Conservation (phyloP, 2,888 invertebrate genomes). For the Eulithis prunata region DNA sequence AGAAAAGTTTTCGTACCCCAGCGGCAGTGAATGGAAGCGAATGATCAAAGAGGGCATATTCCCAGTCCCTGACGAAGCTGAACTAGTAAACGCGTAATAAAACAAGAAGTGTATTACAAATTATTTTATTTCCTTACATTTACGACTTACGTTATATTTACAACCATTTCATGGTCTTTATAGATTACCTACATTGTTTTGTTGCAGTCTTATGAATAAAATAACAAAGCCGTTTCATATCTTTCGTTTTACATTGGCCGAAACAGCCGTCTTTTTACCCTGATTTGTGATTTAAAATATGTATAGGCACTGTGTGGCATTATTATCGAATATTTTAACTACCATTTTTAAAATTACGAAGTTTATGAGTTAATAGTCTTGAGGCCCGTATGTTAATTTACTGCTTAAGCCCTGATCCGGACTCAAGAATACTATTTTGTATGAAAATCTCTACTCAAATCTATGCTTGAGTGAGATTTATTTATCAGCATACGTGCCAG, state of each 20-base stretch:
- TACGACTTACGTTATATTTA: slow-evolving; percentile 21
- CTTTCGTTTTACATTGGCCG: no score
- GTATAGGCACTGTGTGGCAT: no score
- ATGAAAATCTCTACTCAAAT: no score
- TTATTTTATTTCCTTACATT: slow-evolving; percentile 16
- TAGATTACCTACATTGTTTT: slow-evolving; percentile 8
- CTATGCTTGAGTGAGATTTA: no score
- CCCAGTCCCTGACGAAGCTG: slow-evolving; percentile 77
- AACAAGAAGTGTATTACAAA: slow-evolving; percentile 6
- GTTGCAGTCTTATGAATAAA: slow-evolving; percentile 23
- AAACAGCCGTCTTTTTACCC: neutral
- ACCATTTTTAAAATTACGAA: no score
- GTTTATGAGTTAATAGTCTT: no score
- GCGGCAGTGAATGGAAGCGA: slow-evolving; percentile 90
- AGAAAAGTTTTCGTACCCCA: slow-evolving; percentile 89
- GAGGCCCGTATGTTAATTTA: no score
- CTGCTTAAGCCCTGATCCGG: no score
- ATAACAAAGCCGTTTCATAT: neutral
- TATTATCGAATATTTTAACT: no score
- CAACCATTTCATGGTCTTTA: slow-evolving; percentile 18
- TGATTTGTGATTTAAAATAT: neutral
- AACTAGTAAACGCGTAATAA: slow-evolving; percentile 63
- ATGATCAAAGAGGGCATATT: slow-evolving; percentile 86
- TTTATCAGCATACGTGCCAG: no score
- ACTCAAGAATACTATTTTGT: no score